These are phyloP conservation scores for Lithophane socia DNA, from an alignment of 2,888 invertebrate genomes.

Conservation along the genomic window DNA sequence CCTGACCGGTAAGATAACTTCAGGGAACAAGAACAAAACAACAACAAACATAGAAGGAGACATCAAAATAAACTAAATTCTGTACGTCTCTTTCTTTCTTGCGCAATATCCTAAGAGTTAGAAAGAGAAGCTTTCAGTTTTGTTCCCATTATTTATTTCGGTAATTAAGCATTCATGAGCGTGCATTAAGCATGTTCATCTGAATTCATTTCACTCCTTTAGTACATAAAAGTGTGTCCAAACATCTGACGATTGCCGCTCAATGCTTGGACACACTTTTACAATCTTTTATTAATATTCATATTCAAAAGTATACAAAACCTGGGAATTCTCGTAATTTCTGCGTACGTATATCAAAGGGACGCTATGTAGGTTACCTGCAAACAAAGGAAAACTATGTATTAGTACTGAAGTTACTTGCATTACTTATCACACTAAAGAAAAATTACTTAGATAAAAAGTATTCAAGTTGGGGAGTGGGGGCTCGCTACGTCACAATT, in stretches of 20 bases:
- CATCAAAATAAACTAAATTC: not conserved
- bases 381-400: constrained; percentile 39
- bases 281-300: not conserved
- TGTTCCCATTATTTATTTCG: not conserved
- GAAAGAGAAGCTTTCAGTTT: not conserved
- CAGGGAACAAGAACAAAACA: no score
- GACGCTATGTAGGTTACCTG: constrained; percentile 49
- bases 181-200: not conserved
- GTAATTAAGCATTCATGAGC: not conserved
- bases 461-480: no score
- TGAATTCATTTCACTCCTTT: no score
- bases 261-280: no score
- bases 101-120: no score
- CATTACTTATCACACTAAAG: no score
- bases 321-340: constrained; percentile 1
- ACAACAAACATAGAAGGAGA: not conserved
- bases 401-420: constrained; percentile 23
- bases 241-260: no score
- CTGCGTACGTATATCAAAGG: not conserved
- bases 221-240: no score
- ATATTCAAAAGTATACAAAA: constrained; percentile 17
- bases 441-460: no score
- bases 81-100: not conserved
- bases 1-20: not conserved
- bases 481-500: no score